Conservation (phyloP, 2,113 vertebrate genomes). For the Acinonyx jubatus region DNA sequence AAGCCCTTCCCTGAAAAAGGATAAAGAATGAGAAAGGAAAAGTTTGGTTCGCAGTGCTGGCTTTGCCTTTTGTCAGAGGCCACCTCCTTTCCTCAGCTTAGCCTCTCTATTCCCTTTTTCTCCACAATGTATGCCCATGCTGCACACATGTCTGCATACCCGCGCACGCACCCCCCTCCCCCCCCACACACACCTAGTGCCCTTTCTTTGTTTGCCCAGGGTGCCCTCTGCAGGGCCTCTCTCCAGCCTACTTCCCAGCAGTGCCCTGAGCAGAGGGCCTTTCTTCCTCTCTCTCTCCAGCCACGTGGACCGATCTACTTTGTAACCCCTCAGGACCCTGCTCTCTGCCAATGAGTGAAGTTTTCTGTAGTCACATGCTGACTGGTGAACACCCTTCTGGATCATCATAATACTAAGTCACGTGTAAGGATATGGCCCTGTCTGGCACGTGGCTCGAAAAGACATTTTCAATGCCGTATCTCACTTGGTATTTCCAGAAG, state of each 20-base stretch:
- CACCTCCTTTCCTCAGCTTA: background rate
- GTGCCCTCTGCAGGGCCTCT: background rate
- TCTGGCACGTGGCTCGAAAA: background rate
- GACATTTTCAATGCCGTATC: background rate
- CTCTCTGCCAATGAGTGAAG: background rate
- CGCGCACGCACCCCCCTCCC: too few species aligned
- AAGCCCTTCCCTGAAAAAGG: background rate
- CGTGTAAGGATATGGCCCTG: background rate
- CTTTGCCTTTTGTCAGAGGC: background rate
- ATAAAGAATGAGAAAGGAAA: background rate
- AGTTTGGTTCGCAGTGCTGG: background rate
- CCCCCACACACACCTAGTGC: background rate
- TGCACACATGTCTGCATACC: too few species aligned
- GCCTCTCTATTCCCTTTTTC: background rate
- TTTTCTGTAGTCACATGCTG: background rate
- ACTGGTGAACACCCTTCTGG: background rate
- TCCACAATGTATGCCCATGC: background rate
- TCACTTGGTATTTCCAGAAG: background rate
- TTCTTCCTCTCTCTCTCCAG: background rate
- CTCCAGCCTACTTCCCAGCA: background rate
- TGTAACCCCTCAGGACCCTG: background rate
- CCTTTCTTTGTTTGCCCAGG: background rate
- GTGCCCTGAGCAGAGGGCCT: background rate
- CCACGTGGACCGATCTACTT: background rate
- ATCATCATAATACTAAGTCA: background rate